phyloP scores from a whole-genome alignment of 2,888 invertebrate species.

The Eucriotettix oculatus region DNA sequence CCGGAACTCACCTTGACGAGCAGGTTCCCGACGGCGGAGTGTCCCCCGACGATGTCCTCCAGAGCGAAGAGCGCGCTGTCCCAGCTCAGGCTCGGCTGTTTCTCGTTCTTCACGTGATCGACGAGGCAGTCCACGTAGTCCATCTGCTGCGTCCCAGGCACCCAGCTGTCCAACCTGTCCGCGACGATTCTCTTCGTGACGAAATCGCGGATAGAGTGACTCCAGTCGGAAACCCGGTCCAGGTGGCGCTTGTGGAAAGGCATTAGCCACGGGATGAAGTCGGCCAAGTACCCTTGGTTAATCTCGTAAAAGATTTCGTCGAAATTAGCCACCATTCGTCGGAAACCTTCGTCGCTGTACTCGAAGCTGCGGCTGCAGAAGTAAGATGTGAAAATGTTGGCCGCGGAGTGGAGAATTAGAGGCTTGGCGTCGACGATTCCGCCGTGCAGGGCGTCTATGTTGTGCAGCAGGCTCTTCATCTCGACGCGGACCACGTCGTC shows the following conservation, averaged over 20 bases:
- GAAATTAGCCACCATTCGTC: slow-evolving; percentile 34
- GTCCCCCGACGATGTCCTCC: slow-evolving; percentile 41
- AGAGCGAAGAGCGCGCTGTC: slow-evolving; percentile 33
- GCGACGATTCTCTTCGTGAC: slow-evolving; percentile 32
- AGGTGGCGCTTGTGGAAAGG: slow-evolving; percentile 35
- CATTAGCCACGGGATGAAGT: slow-evolving; percentile 44
- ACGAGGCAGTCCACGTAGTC: slow-evolving; percentile 43
- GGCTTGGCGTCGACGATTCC: slow-evolving; percentile 26
- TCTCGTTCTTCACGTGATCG: slow-evolving; percentile 28
- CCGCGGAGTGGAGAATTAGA: slow-evolving; percentile 30
- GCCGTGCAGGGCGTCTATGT: slow-evolving; percentile 16
- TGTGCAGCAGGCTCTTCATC: slow-evolving; percentile 20
- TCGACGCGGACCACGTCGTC: slow-evolving; percentile 31
- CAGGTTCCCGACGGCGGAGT: slow-evolving; percentile 45
- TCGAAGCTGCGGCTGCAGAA: slow-evolving; percentile 38
- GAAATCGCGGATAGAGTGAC: slow-evolving; percentile 35
- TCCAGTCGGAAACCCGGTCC: slow-evolving; percentile 30
- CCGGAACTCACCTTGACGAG: slow-evolving; percentile 27
- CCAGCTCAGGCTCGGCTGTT: slow-evolving; percentile 29
- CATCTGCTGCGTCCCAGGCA: slow-evolving; percentile 17
- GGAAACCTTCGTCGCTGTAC: slow-evolving; percentile 29
- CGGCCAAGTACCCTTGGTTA: slow-evolving; percentile 47
- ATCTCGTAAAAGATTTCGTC: slow-evolving; percentile 49
- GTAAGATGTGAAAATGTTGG: slow-evolving; percentile 42
- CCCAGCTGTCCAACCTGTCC: slow-evolving; percentile 24